Percentiles rank a stretch among this genome's conserved stretches.
Conservation (phyloP, 2,888 invertebrate species). For the Hydrotaea diabolus region DNA sequence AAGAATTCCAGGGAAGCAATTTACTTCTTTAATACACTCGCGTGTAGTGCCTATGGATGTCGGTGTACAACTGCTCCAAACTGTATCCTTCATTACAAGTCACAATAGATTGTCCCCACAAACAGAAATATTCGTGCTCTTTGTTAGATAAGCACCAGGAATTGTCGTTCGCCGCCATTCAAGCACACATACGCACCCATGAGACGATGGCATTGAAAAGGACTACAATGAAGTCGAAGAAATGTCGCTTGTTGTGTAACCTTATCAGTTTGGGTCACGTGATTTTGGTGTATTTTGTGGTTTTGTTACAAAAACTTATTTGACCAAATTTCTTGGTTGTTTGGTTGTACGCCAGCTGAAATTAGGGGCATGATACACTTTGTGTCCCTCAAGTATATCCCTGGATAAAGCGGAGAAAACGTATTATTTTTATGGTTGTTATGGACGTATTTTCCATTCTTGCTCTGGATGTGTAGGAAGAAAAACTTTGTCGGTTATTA, state of each 20-base stretch:
- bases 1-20: too few relatives aligned
- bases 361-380: conserved; percentile 22
- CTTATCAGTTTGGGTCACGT: conserved; percentile 61
- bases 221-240: background rate
- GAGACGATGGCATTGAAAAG: background rate
- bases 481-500: conserved; percentile 32
- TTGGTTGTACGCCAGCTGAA: conserved; percentile 11
- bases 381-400: conserved; percentile 39
- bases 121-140: background rate
- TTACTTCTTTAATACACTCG: too few relatives aligned
- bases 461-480: background rate
- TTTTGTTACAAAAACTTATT: conserved; percentile 46
- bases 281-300: conserved; percentile 57
- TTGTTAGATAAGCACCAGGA: conserved; percentile 31
- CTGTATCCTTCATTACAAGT: background rate
- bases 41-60: background rate
- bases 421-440: conserved; percentile 49
- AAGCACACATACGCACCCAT: background rate
- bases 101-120: background rate
- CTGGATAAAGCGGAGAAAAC: conserved; percentile 40
- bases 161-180: background rate
- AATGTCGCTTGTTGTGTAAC: conserved; percentile 35
- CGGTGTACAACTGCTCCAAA: background rate
- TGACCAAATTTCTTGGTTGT: conserved; percentile 41
- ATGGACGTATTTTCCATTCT: background rate